phyloP scores from a whole-genome alignment of 2,113 vertebrate genomes.

The Brevimyrus niger region DNA sequence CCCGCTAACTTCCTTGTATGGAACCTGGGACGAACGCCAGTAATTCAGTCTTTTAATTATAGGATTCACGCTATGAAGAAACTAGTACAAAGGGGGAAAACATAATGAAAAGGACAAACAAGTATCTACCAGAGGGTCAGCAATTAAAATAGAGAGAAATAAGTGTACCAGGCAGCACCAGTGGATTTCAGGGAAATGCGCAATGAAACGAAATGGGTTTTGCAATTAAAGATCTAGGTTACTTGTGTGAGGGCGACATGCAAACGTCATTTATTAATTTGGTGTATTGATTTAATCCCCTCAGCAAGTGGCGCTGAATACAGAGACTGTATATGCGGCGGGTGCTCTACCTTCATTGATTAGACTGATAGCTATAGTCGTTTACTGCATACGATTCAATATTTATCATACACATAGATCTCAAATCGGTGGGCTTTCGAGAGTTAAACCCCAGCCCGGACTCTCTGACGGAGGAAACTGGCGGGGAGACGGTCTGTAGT shows the following conservation, averaged over 20 bases:
- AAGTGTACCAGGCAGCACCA: background rate
- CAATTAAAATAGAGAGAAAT: background rate
- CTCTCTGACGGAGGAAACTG: background rate
- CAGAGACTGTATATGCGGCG: background rate
- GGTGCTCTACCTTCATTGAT: slow-evolving; percentile 2
- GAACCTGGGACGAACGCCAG: slow-evolving; percentile 6
- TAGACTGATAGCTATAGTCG: slow-evolving; percentile 10
- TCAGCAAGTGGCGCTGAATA: background rate
- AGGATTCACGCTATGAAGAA: background rate
- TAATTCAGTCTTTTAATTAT: background rate
- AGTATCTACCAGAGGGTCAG: background rate
- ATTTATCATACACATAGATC: slow-evolving; percentile 26
- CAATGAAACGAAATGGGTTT: background rate
- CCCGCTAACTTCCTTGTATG: background rate
- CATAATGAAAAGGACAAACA: background rate
- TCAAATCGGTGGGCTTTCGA: slow-evolving; percentile 30
- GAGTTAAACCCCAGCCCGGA: background rate
- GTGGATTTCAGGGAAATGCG: background rate
- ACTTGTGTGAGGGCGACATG: background rate
- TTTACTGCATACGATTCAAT: slow-evolving; percentile 28
- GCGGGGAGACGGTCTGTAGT: background rate
- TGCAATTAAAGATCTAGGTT: background rate
- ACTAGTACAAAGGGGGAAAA: background rate
- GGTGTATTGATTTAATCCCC: background rate
- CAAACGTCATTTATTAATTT: background rate